phyloP scores from a whole-genome alignment of 1,140 invertebrate genomes.

The Caligus rogercresseyi region DNA sequence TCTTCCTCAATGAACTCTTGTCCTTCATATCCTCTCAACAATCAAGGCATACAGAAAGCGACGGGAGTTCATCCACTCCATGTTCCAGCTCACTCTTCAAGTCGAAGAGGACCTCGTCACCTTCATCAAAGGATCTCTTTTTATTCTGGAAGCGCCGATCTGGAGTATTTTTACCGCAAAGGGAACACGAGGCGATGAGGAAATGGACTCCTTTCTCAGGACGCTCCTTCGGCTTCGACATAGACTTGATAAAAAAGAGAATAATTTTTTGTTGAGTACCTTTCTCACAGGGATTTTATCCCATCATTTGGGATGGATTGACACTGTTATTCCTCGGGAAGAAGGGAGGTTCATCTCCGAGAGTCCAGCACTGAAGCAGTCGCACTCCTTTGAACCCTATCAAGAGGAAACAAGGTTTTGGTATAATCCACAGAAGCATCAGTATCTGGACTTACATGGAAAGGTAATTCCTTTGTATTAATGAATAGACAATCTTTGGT shows the following conservation, averaged over 20 bases:
- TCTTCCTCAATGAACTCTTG: neutral
- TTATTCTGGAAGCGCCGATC: neutral
- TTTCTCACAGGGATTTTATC: neutral
- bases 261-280: neutral
- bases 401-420: neutral
- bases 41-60: neutral
- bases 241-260: neutral
- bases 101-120: neutral
- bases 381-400: neutral
- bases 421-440: neutral
- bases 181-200: neutral
- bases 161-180: neutral
- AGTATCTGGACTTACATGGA: neutral
- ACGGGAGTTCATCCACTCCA: neutral
- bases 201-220: neutral
- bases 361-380: neutral
- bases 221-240: neutral
- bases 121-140: neutral
- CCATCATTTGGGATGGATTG: neutral
- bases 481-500: too few relatives aligned
- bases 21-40: neutral
- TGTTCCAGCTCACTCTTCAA: neutral
- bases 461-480: too few relatives aligned
- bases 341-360: neutral
- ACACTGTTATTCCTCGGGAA: neutral